A percentile compares a stretch with the other conserved stretches of the same genome.
Conservation (phyloP, 2,113 vertebrate genomes). For the Microcebus murinus region DNA sequence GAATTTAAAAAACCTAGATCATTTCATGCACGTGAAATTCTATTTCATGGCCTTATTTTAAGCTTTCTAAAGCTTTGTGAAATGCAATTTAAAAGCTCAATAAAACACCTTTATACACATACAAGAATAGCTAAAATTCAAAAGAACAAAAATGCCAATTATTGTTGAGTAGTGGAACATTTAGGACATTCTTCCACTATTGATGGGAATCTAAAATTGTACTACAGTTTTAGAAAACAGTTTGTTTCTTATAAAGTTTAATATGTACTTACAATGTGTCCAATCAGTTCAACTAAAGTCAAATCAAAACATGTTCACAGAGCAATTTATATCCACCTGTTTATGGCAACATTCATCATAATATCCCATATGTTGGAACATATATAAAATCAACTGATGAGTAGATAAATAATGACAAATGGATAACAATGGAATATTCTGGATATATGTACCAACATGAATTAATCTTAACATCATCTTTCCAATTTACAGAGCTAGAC, state of each 20-base stretch:
- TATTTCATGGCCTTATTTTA: neutral
- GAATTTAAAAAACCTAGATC: neutral
- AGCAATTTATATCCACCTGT: neutral
- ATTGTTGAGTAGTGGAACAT: neutral
- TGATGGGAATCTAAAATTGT: neutral
- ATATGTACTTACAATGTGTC: neutral
- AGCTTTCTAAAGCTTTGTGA: neutral
- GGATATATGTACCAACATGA: neutral
- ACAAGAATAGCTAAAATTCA: neutral
- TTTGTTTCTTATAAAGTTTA: neutral
- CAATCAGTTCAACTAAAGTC: neutral
- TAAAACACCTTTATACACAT: neutral
- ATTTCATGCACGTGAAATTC: neutral
- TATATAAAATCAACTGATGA: neutral
- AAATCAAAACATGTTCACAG: neutral
- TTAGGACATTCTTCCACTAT: neutral
- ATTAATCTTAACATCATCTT: neutral
- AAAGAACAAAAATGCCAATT: neutral
- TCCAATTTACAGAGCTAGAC: neutral
- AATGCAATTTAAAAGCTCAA: neutral
- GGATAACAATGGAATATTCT: neutral
- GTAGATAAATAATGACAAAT: neutral
- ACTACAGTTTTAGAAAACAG: neutral
- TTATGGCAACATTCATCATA: neutral
- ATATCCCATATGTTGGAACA: neutral